Base-by-base conservation (phyloP, 2,113 vertebrate species). In the Cyprinus carpio region DNA sequence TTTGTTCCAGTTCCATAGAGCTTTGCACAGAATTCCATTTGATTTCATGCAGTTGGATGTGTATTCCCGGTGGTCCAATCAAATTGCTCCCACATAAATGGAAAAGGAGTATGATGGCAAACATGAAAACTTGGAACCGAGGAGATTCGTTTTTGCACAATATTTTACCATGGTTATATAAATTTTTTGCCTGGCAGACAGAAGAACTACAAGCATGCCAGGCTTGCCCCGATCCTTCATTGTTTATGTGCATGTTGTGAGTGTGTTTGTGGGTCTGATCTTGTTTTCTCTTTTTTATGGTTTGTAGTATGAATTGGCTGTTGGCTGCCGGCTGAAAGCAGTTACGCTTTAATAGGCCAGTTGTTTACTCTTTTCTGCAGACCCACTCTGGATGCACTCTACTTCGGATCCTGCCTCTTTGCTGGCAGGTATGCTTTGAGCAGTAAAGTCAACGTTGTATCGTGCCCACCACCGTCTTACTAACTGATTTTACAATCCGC, bases 281-380 rank as follows among this genome's bases (percentile, higher is more conserved):
- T 85, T 43, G 43, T 90, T 92, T 90, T 91, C 89, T 89, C 91
- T 91, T n/a, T n/a, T n/a, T n/a, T n/a, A n/a, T n/a, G 90, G 84
- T 91, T 89, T 89, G 60, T 54, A 75, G 82, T 87, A 81, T 85
- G 81, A 87, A 90, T 90, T 88, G 88, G 89, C 85, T 87, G 87
- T 92, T 92, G 90, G 91, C 87, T n/a, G 62, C 65, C 20, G 86
- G 83, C 87, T 46, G 62, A 43, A 25, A 87, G 87, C 92, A 90
- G 85, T 90, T 91, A 92, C 87, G 90, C 87, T 93, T 93, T 93
- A 92, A 93, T 88, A 88, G 88, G 81, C 78, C 7, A 90, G 89
- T 88, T 94, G 92, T 94, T 93, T 93, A 92, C 92, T 89, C 85
- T 88, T 92, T 88, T 87, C 89, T 89, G 84, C 85, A 84, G 82